These are phyloP conservation scores for Xyrichtys novacula DNA, from an alignment of 2,797 vertebrate species.

Conservation along the genomic window DNA sequence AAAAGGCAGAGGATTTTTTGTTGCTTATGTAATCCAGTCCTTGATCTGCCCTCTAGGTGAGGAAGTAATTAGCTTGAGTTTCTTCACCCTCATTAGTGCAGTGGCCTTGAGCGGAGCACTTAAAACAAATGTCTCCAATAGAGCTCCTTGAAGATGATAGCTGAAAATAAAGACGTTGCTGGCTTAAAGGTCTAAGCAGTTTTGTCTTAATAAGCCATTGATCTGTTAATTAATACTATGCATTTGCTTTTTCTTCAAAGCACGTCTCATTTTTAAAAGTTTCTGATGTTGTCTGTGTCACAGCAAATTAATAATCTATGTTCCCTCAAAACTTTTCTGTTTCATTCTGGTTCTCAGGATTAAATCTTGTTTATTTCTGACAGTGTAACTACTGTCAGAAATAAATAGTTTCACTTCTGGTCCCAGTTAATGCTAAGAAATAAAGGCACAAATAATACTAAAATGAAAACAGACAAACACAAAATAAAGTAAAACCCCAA, in stretches of 20 bases:
- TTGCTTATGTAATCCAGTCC: neutral
- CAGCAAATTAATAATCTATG: too few species aligned
- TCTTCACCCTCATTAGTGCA: neutral
- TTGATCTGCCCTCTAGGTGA: neutral
- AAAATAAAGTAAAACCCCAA: too few species aligned
- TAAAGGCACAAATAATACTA: too few species aligned
- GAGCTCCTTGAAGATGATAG: neutral
- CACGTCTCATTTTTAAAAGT: neutral
- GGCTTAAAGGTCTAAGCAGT: neutral
- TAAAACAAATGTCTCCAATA: neutral
- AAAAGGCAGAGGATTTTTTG: neutral
- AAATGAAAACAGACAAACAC: too few species aligned
- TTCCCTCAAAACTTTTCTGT: too few species aligned
- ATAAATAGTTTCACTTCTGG: too few species aligned
- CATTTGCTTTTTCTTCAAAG: neutral
- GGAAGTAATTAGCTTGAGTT: neutral
- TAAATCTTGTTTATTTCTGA: too few species aligned
- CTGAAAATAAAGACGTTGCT: neutral
- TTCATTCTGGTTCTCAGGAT: too few species aligned
- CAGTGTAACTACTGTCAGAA: too few species aligned
- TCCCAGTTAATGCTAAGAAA: too few species aligned
- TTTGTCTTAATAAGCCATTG: constrained; percentile 12
- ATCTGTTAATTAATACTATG: neutral
- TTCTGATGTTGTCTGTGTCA: neutral
- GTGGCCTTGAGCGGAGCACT: neutral